These are phyloP conservation scores for Bruchidius siliquastri DNA, from an alignment of 2,888 invertebrate genomes.

Conservation along the genomic window DNA sequence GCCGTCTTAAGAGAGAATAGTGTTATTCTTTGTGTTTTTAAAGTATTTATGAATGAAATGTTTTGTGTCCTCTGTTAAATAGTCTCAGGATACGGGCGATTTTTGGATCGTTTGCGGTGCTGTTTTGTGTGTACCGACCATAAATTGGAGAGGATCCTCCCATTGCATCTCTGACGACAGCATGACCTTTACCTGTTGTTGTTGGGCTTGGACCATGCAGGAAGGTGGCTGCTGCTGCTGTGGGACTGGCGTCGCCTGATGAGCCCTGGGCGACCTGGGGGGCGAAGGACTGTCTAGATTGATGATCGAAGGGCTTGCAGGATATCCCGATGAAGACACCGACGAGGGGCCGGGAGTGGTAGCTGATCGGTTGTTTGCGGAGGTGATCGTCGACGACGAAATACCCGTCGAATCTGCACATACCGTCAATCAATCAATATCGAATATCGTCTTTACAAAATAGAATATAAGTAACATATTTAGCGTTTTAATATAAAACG, in stretches of 20 bases:
- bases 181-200: neutral
- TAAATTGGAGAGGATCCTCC: no score
- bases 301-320: slow-evolving; percentile 56
- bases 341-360: slow-evolving; percentile 46
- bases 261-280: slow-evolving; percentile 46
- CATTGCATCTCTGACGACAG: no score
- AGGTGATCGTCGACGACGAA: slow-evolving; percentile 46
- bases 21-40: no score
- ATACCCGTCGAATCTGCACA: slow-evolving; percentile 43
- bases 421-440: neutral
- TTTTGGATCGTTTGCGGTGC: no score
- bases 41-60: no score
- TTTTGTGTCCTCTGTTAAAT: no score
- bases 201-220: neutral
- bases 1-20: no score
- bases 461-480: neutral
- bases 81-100: no score
- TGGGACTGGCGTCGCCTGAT: slow-evolving; percentile 5
- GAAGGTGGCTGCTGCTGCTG: slow-evolving; percentile 8
- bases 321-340: slow-evolving; percentile 60
- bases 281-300: slow-evolving; percentile 63
- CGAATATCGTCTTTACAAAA: no score
- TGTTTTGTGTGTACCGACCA: no score
- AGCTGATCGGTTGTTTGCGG: slow-evolving; percentile 30
- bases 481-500: no score